A percentile compares a stretch with the other conserved stretches of the same genome.
These are phyloP conservation scores for Coenobita brevimanus DNA, from an alignment of 1,140 invertebrate genomes.

Conservation along the genomic window DNA sequence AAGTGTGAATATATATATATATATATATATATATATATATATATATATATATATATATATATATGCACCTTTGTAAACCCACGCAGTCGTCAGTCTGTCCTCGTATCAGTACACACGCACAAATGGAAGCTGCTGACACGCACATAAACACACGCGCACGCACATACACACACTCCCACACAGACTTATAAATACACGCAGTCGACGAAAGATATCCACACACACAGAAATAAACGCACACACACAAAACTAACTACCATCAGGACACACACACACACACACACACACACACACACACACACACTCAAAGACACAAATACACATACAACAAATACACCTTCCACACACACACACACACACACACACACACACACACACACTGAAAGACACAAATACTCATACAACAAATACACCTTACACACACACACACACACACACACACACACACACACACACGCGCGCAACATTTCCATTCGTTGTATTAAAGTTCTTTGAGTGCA, in stretches of 20 bases:
- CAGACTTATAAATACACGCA: not conserved
- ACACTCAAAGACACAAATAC: too few species aligned
- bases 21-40: too few species aligned
- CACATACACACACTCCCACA: not conserved
- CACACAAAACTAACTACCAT: not conserved
- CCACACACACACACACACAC: not conserved
- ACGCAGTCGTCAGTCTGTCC: too few species aligned
- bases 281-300: constrained; percentile 3
- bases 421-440: constrained; percentile 28
- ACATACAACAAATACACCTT: too few species aligned
- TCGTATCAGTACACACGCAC: not conserved
- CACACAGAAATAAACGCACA: too few species aligned
- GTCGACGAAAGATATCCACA: not conserved
- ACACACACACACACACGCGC: constrained; percentile 34
- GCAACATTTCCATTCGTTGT: constrained; percentile 55
- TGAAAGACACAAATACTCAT: too few species aligned
- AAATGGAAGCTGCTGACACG: not conserved
- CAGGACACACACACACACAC: not conserved
- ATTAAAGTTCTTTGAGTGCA: constrained; percentile 62
- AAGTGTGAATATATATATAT: too few species aligned
- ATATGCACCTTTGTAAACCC: not conserved
- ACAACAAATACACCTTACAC: not conserved
- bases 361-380: constrained; percentile 17
- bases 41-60: not conserved
- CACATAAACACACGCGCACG: not conserved